Evolutionary conservation across 2,113 vertebrate species (phyloP), one percentile per base, ranked within the genome.

Genomic region (Zootoca vivipara): DNA sequence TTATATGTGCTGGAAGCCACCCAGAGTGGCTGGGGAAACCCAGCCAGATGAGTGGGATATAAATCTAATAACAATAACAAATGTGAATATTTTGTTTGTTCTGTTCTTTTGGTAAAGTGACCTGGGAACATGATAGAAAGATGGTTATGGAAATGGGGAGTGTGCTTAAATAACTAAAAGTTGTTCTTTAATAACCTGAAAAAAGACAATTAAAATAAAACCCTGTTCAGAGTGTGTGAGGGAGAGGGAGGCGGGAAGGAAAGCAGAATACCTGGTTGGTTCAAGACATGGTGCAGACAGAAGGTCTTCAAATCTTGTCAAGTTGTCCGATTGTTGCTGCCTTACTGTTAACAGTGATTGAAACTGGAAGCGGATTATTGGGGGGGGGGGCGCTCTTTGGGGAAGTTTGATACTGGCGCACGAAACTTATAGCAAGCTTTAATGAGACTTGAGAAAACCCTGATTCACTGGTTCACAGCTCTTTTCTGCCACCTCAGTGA

Each of bases 381-480:
- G 46, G 46, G 46, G 46, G 46, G 46, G 65, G 33, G 65, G 62
- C 5, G 20, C 2, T 75, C 10, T 35, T 24, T 74, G 13, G 18
- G 18, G 9, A 15, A 38, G 6, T 24, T 75, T 40, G 18, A 40
- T 16, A 9, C 73, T 75, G 20, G 18, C 18, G 2, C n/a, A 22
- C 20, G 7, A 74, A 74, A 22, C 5, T 6, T 74, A 22, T 22
- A 38, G 5, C 18, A 75, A 75, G 35, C 35, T 75, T 75, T 62
- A 75, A 75, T 64, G 1, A 7, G 35, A 91, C 5, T 89, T 74
- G 33, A 1, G 30, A 78, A 87, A 80, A 0, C 0, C 0, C 5
- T 89, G 74, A 18, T 40, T 58, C 79, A 20, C 20, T 67, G 72
- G 65, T 78, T 87, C 85, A 38, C 86, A 92, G 93, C 89, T 93